A percentile compares a stretch with the other conserved stretches of the same genome.
phyloP scores from a whole-genome alignment of 2,113 vertebrate genomes.

The Dicentrarchus labrax region DNA sequence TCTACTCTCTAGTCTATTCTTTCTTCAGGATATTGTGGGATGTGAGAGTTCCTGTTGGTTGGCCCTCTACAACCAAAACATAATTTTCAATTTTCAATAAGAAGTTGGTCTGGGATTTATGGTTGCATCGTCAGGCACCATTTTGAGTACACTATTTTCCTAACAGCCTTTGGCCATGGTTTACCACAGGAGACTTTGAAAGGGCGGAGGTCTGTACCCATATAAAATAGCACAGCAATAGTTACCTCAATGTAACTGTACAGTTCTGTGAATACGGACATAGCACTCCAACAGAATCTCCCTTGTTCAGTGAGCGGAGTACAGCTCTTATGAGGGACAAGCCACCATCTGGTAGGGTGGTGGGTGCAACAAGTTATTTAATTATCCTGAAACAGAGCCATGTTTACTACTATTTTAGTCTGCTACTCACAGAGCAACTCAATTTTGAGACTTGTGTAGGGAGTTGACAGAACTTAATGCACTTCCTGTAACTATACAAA shows the following conservation, averaged over 20 bases:
- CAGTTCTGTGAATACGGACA: neutral
- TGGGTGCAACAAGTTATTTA: neutral
- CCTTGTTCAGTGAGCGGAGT: neutral
- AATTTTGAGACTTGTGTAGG: neutral
- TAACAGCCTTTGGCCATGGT: neutral
- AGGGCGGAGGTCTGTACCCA: neutral
- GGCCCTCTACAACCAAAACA: neutral
- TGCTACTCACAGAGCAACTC: neutral
- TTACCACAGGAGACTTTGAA: neutral
- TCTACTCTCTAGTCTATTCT: no score
- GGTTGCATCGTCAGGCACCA: neutral
- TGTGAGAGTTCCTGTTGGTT: neutral
- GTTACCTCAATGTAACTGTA: neutral
- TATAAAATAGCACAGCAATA: neutral
- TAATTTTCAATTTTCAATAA: neutral
- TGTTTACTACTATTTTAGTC: neutral
- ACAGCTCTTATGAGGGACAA: neutral
- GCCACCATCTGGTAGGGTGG: neutral
- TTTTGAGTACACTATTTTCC: neutral
- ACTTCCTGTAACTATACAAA: neutral
- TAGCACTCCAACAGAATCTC: neutral
- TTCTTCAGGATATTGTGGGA: neutral
- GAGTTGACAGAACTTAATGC: neutral
- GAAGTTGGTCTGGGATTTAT: neutral
- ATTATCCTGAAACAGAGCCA: neutral